Evolutionary conservation across 2,113 vertebrate species (phyloP), one percentile per base, ranked within the genome.

Genomic region (Asarcornis scutulata): DNA sequence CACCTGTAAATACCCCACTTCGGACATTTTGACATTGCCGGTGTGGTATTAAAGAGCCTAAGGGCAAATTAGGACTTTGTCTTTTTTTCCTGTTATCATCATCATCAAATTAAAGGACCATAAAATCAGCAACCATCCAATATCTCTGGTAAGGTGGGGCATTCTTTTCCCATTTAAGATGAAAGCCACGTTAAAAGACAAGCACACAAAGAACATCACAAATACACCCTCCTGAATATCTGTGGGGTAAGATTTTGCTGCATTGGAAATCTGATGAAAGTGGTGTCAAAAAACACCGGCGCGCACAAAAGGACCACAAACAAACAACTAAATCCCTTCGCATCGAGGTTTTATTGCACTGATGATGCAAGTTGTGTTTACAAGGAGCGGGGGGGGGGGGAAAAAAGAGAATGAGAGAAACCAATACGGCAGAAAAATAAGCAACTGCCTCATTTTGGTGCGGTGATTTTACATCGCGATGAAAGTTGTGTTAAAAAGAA

Each of bases 171-270:
- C 81, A 2, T 11, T 87, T 78, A 59, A 92, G 91, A 91, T 66
- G 91, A 94, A 93, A 95, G 95, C 69, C 78, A 29, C 8, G 77
- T 52, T 86, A 75, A 88, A 91, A 91, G 93, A 78, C 55, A 77
- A 73, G 73, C 89, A 86, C 91, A 94, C 93, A 96, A 96, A 96
- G 93, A 93, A 79, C 91, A 76, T 78, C 81, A 68, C 83, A 78
- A 92, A 89, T 32, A 82, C 95, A 87, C 78, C 89, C 87, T 89
- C 74, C 74, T 26, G 78, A 60, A 9, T 72, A 56, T 64, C 74
- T 40, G 83, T 78, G 93, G 95, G 89, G 86, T 52, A 42, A 73
- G 84, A 59, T 86, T 97, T 83, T 93, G 83, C 91, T 93, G 94
- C 91, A 71, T 23, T 32, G 91, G 82, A 86, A 86, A 91, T 38